phyloP scores from a whole-genome alignment of 2,113 vertebrate genomes.

The Miniopterus natalensis region DNA sequence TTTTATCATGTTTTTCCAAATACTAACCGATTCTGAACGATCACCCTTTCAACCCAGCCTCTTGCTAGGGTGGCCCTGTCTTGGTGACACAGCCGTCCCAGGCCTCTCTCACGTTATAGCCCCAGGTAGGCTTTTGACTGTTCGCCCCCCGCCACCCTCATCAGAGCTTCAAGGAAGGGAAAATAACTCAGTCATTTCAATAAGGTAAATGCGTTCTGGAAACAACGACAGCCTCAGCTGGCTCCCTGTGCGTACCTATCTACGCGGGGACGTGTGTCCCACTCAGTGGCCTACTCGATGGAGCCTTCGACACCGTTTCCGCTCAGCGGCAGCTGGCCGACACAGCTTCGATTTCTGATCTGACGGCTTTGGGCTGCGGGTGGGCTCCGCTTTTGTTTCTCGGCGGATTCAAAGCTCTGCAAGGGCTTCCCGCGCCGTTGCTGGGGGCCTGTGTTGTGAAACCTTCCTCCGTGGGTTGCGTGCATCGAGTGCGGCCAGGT shows the following conservation, averaged over 20 bases:
- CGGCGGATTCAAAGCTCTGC: conserved; percentile 36
- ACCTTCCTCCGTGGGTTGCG: neutral
- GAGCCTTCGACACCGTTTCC: neutral
- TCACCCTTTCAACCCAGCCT: neutral
- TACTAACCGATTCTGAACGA: neutral
- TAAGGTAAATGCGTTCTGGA: neutral
- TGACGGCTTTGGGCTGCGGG: neutral
- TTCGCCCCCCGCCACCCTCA: no score
- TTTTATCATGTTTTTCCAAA: neutral
- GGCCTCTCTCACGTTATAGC: neutral
- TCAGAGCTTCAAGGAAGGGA: neutral
- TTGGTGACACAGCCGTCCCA: neutral
- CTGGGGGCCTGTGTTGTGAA: neutral
- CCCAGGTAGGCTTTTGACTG: neutral
- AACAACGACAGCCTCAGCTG: neutral
- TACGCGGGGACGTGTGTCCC: rapidly evolving
- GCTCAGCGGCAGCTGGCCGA: neutral
- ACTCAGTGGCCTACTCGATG: neutral
- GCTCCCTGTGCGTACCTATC: neutral
- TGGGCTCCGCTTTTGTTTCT: conserved; percentile 43
- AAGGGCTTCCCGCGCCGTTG: conserved; percentile 44
- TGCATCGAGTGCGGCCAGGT: neutral
- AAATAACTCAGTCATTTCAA: neutral
- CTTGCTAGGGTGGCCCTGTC: neutral
- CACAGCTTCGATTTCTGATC: neutral